Evolutionary conservation across 2,113 vertebrate genomes (phyloP), one percentile per base, ranked within the genome.

Genomic region (Delphinus delphis): DNA sequence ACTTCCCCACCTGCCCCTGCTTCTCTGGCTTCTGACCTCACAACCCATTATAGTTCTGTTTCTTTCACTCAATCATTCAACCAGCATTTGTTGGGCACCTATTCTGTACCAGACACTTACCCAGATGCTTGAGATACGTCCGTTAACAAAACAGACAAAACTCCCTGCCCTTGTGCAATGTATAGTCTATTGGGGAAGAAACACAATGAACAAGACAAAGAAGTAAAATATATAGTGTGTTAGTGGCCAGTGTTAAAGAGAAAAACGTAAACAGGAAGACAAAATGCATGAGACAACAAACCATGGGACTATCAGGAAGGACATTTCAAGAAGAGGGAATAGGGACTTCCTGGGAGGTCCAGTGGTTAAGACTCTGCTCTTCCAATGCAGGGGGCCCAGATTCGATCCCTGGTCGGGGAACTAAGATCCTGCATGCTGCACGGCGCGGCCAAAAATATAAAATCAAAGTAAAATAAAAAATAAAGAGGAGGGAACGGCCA

Each of bases 151-250:
- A 68, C 4, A 20, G 36, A 63, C 55, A 13, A 10, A 58, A 14
- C 3, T 55, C 38, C 38, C 50, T 1, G 28, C 10, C 5, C n/a
- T 33, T 8, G 3, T 14, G 1, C 0, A 0, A 25, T 7, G 36
- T 18, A 6, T 18, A 13, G 26, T 26, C 12, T n/a, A 10, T 18
- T 6, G 2, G 23, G 13, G 13, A 4, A 80, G 31, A 5, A 31
- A 71, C 15, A 38, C 41, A 63, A 50, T 0, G 53, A 58, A 63
- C 1, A 38, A 50, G 41, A 21, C 17, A 50, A 80, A 7, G 44
- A 33, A 10, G 79, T 10, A 10, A 65, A 47, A 18, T 0, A 10
- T 1, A 50, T 1, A 9, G 23, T 6, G 31, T 17, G 5, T 33
- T 21, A 9, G 38, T 9, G 28, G 26, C 8, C 5, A 0, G 6